Conservation (phyloP, 2,113 vertebrate genomes). For the Conger conger region DNA sequence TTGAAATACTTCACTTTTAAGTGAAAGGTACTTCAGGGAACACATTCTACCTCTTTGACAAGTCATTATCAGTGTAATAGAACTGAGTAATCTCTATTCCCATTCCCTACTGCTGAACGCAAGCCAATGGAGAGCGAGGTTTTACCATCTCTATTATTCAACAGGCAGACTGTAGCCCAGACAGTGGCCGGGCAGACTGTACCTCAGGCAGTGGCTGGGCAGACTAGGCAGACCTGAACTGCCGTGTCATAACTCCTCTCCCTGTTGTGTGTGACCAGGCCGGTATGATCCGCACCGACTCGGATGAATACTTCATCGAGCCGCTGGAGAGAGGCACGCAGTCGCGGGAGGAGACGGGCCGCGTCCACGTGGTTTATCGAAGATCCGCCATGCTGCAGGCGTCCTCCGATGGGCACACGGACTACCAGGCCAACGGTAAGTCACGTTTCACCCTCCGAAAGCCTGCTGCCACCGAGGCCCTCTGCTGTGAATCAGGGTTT, state of each 20-base stretch:
- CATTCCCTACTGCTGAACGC: background rate
- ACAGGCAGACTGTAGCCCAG: background rate
- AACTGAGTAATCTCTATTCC: background rate
- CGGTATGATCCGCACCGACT: conserved; percentile 91
- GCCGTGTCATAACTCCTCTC: background rate
- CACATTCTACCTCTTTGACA: background rate
- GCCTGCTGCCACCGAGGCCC: too few species aligned
- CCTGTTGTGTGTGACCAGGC: conserved; percentile 71
- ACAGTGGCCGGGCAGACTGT: background rate
- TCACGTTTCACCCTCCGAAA: conserved; percentile 31
- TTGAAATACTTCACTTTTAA: background rate
- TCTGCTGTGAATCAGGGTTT: too few species aligned
- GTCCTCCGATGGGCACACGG: conserved; percentile 55
- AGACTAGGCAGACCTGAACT: background rate
- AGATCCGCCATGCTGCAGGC: conserved; percentile 73
- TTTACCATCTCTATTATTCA: background rate
- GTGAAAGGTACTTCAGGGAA: background rate
- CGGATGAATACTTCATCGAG: conserved; percentile 96
- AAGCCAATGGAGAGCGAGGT: background rate
- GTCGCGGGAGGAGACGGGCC: conserved; percentile 84
- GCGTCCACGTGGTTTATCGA: conserved; percentile 91
- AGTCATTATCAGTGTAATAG: background rate
- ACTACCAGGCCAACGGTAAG: conserved; percentile 71
- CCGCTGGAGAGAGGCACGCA: conserved; percentile 90
- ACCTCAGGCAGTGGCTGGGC: background rate